Conservation (phyloP, 1,140 invertebrate genomes). For the Anoplophora glabripennis region DNA sequence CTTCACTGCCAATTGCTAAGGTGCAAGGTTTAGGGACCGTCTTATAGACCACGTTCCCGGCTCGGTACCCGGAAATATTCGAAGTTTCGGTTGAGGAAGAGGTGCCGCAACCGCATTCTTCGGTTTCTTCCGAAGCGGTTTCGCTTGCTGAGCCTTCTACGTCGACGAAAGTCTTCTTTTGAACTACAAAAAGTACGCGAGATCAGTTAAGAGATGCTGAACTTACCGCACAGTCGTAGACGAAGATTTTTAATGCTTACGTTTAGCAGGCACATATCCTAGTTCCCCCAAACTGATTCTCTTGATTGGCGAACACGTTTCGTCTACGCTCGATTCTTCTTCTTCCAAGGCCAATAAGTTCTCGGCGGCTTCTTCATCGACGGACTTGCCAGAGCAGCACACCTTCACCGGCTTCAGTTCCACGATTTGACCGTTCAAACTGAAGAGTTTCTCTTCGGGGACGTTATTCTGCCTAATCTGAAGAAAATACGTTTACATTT, state of each 20-base stretch:
- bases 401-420: conserved; percentile 36
- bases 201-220: no score
- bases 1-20: no score
- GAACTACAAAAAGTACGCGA: no score
- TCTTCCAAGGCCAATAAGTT: conserved; percentile 24
- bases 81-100: no score
- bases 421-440: conserved; percentile 38
- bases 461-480: conserved; percentile 19
- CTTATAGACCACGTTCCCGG: conserved; percentile 11
- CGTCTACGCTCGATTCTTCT: conserved; percentile 21
- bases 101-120: no score
- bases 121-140: no score
- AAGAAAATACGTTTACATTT: neutral
- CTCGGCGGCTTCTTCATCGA: conserved; percentile 40
- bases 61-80: neutral
- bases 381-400: conserved; percentile 4
- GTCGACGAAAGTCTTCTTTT: no score
- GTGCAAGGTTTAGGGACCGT: conserved; percentile 3
- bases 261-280: conserved; percentile 35
- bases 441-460: conserved; percentile 37
- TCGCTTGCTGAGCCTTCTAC: no score
- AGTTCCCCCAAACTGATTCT: conserved; percentile 33
- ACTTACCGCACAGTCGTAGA: no score
- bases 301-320: conserved; percentile 15
- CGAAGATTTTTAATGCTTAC: conserved; percentile 15